Conservation (phyloP, 1,140 invertebrate genomes). For the Polypedilum pembai region DNA sequence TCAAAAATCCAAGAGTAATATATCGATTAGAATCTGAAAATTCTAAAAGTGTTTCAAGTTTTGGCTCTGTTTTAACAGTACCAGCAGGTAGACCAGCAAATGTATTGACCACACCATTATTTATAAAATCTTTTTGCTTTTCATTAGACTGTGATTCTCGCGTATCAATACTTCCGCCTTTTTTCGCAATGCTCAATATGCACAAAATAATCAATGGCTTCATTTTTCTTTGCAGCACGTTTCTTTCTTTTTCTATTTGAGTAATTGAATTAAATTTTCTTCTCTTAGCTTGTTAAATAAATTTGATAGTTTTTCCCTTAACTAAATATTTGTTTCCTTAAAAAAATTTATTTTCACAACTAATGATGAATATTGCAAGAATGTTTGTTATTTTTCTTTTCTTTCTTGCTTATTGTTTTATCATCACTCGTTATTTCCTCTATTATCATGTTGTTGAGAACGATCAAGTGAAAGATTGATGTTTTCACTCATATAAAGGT, state of each 20-base stretch:
- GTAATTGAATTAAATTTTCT: background rate
- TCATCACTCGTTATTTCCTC: too few species aligned
- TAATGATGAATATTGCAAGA: background rate
- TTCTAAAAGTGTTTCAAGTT: background rate
- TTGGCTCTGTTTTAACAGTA: background rate
- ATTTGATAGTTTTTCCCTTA: too few species aligned
- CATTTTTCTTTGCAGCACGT: background rate
- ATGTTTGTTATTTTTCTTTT: too few species aligned
- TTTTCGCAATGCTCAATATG: background rate
- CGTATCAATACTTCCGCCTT: constrained; percentile 1
- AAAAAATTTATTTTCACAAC: background rate
- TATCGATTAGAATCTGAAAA: background rate
- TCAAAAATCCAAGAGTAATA: background rate
- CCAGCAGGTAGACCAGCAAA: background rate
- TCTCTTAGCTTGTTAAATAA: background rate
- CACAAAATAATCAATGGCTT: background rate
- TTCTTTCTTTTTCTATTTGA: background rate
- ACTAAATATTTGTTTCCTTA: background rate
- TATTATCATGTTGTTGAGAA: too few species aligned
- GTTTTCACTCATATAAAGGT: too few species aligned
- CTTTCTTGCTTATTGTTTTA: too few species aligned
- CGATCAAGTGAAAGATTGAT: too few species aligned
- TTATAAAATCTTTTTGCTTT: constrained; percentile 4
- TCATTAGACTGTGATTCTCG: background rate
- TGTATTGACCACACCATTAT: constrained; percentile 20